Conservation (phyloP, 2,888 invertebrate species). For the Cantharis rufa region DNA sequence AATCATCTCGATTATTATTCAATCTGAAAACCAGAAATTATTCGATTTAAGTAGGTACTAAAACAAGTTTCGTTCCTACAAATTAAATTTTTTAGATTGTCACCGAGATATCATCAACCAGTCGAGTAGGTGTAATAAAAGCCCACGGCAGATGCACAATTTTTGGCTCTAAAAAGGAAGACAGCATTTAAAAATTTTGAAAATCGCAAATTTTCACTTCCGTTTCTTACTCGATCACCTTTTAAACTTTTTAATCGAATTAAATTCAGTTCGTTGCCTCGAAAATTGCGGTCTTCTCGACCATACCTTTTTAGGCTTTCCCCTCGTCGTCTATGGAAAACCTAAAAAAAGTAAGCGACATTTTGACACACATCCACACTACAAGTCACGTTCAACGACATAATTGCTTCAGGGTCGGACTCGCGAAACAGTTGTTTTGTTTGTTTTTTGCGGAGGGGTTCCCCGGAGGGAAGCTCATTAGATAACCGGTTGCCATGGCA, state of each 20-base stretch:
- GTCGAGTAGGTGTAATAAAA: background rate
- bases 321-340: background rate
- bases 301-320: background rate
- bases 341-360: background rate
- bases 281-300: background rate
- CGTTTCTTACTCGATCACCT: background rate
- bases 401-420: background rate
- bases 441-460: background rate
- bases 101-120: background rate
- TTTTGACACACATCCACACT: background rate
- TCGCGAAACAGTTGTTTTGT: background rate
- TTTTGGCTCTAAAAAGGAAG: background rate
- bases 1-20: background rate
- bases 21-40: background rate
- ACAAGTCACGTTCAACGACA: too few species aligned
- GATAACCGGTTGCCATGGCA: background rate
- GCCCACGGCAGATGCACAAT: background rate
- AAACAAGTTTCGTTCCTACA: background rate
- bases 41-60: background rate
- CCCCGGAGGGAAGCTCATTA: background rate
- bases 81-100: background rate
- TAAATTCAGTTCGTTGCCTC: background rate
- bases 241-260: background rate
- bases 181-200: background rate
- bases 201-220: background rate